Evolutionary conservation across 1,140 invertebrate species (phyloP), one percentile per base, ranked within the genome.

Genomic region (Dufourea novaeangliae): DNA sequence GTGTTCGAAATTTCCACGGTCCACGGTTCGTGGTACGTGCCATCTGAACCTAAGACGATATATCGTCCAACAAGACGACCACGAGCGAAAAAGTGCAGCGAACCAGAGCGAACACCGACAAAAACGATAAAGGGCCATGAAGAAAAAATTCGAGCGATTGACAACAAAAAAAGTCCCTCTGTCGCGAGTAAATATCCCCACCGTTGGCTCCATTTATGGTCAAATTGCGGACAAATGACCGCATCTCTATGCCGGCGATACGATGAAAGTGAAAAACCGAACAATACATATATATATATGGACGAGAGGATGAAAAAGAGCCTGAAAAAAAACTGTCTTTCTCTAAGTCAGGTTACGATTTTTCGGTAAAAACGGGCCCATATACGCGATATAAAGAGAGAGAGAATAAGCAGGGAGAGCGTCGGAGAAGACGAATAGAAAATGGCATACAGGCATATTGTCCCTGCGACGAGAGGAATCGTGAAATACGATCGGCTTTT

Each of bases 401-500:
- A 63, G 71, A 37, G 25, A 52, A n/a, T 37, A 61, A 54, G 11
- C 52, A 46, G 57, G 74, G 62, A 57, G 52, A 59, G 59, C 34
- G 20, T 50, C 61, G 46, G 46, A 22, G 73, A 78, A 74, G 80
- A 73, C 66, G 68, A 77, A 79, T 85, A 71, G 75, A 79, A 86
- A 89, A 88, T 79, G 87, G 86, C 72, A 78, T 64, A 76, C 83
- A 73, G 50, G 59, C 78, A 75, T 75, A 91, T 90, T 91, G 89
- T 90, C 80, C 78, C 67, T 64, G 72, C 83, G 78, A 86, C 64
- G 84, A 89, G 85, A 86, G 83, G 84, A 89, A 90, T 89, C 79
- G 83, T 89, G 89, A 91, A 91, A 91, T 90, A 90, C 82, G 89
- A 91, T 90, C 89, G 77, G 88, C 89, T 91, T 91, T 91, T 91